These are phyloP conservation scores for Drosophila funebris DNA, from an alignment of 1,140 invertebrate genomes.

Conservation along the genomic window DNA sequence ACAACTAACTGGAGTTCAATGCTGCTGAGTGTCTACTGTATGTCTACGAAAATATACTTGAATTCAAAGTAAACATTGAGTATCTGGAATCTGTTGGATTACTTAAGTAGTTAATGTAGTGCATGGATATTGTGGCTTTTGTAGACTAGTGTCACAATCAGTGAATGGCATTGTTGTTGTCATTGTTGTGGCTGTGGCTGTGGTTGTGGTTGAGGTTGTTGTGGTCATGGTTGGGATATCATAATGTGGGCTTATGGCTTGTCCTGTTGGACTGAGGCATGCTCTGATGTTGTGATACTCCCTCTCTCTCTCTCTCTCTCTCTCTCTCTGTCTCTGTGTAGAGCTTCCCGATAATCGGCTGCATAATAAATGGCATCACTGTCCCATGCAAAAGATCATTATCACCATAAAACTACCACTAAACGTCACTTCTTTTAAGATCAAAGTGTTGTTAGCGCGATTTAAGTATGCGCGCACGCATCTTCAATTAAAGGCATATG, in stretches of 20 bases:
- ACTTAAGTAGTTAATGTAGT: background rate
- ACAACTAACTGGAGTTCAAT: too few relatives aligned
- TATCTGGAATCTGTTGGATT: constrained; percentile 1
- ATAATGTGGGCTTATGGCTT: constrained; percentile 4
- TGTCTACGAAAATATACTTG: background rate
- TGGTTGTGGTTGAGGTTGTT: background rate
- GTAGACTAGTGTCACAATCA: constrained; percentile 36
- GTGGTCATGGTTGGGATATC: background rate
- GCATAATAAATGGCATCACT: constrained; percentile 80
- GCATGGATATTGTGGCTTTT: background rate
- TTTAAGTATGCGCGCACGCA: constrained; percentile 79
- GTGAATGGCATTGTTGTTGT: constrained; percentile 20
- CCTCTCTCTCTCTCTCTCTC: too few relatives aligned
- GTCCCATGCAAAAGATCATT: constrained; percentile 80
- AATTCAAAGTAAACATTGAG: background rate
- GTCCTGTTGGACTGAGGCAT: constrained; percentile 2
- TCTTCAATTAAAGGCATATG: constrained; percentile 83
- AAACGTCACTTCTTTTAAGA: constrained; percentile 83
- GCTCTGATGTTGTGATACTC: too few relatives aligned
- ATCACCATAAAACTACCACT: constrained; percentile 82
- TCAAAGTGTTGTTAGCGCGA: constrained; percentile 82
- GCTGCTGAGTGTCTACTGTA: too few relatives aligned
- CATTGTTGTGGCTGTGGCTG: background rate
- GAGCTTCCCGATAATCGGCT: constrained; percentile 53
- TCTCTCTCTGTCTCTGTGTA: too few relatives aligned